Evolutionary conservation across 2,113 vertebrate species (phyloP).

Genomic region (human (Homo sapiens)): GRCh38 chr19:46413501-46414000

Average conservation of each 20-base stretch:
- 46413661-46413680: conserved; percentile 69
- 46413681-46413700: conserved; percentile 22
- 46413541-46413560: not conserved
- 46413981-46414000: too few species aligned
- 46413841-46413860: not conserved
- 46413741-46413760: not conserved
- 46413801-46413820: not conserved
- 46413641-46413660: conserved; percentile 54
- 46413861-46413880: not conserved
- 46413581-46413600: conserved; percentile 62
- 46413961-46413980: not conserved
- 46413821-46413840: not conserved
- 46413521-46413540: conserved; percentile 25
- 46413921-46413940: not conserved
- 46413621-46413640: conserved; percentile 64
- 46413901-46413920: fast-evolving
- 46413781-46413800: conserved; percentile 36
- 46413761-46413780: not conserved
- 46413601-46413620: conserved; percentile 39
- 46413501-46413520: conserved; percentile 35
- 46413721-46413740: conserved; percentile 46
- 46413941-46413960: not conserved
- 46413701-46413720: conserved; percentile 57
- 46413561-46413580: fast-evolving
- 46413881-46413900: not conserved